phyloP scores from a whole-genome alignment of 2,797 vertebrate genomes.

The Micromesistius poutassou region DNA sequence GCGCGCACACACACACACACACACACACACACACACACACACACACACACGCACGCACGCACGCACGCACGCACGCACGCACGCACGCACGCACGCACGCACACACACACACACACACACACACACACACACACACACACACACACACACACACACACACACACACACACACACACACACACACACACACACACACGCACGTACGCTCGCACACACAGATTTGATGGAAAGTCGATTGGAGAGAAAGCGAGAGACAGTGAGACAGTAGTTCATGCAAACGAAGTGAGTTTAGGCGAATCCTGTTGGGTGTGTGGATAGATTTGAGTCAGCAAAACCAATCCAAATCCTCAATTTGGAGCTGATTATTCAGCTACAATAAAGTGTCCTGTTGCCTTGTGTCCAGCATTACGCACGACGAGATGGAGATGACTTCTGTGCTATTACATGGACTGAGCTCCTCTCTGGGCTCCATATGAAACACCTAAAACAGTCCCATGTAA shows the following conservation, averaged over 20 bases:
- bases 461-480: neutral
- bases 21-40: no score
- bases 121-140: no score
- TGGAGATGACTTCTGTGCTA: neutral
- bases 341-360: neutral
- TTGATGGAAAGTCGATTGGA: neutral
- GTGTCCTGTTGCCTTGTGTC: neutral
- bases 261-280: neutral
- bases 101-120: no score
- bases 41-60: neutral
- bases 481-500: neutral
- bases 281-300: neutral
- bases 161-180: no score
- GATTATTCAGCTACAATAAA: neutral
- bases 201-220: no score
- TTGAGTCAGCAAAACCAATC: neutral
- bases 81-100: neutral
- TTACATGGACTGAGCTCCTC: neutral
- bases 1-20: neutral
- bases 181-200: no score
- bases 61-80: no score
- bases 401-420: neutral
- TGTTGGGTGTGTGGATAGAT: neutral
- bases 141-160: neutral
- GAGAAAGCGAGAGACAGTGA: neutral